phyloP scores from a whole-genome alignment of 2,797 vertebrate genomes.

The Muraenolepis orangiensis region DNA sequence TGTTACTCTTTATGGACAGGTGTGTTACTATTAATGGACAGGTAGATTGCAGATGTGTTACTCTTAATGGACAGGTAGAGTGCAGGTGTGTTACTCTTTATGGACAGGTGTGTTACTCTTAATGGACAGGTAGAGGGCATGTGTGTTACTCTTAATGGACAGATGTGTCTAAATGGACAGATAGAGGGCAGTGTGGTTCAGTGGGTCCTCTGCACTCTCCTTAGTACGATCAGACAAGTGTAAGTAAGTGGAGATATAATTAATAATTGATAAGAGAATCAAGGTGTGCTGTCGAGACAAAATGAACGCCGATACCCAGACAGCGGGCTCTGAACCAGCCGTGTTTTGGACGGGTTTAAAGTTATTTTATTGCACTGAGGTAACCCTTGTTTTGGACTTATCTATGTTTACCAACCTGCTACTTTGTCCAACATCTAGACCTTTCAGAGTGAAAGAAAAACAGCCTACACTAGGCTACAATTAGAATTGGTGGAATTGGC shows the following conservation, averaged over 20 bases:
- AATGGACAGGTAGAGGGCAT: no score
- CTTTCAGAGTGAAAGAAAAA: background rate
- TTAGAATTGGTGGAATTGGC: constrained; percentile 30
- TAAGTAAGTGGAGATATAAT: background rate
- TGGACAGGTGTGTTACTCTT: no score
- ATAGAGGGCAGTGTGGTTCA: background rate
- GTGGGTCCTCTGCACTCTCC: background rate
- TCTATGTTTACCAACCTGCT: background rate
- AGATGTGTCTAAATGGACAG: background rate
- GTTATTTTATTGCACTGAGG: background rate
- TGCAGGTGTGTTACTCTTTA: no score
- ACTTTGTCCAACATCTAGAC: background rate
- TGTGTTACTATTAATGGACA: no score
- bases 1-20: no score
- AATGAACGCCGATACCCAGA: background rate
- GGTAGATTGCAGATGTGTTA: no score
- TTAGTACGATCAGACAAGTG: background rate
- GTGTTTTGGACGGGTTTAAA: background rate
- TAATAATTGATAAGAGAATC: no score
- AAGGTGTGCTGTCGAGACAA: background rate
- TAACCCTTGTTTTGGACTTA: background rate
- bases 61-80: no score
- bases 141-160: no score
- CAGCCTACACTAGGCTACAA: background rate
- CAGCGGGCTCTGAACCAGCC: background rate